phyloP scores from a whole-genome alignment of 2,113 vertebrate genomes.

The Scortum barcoo region DNA sequence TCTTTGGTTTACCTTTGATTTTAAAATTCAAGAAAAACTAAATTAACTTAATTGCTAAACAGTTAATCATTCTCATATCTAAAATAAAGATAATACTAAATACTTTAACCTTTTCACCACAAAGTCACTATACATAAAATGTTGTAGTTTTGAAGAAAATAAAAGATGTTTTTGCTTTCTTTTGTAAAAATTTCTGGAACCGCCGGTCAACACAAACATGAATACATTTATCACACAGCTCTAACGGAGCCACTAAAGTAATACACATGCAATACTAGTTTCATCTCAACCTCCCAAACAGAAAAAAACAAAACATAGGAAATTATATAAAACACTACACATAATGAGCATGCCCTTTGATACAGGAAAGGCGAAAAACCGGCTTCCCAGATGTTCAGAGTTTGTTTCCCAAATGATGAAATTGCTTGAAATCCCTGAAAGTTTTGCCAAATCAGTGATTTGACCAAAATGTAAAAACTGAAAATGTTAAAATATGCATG shows the following conservation, averaged over 20 bases:
- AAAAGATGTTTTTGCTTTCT: neutral
- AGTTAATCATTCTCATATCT: neutral
- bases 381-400: conserved; percentile 9
- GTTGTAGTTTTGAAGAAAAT: neutral
- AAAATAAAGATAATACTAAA: neutral
- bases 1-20: conserved; percentile 37
- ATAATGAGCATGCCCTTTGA: conserved; percentile 10
- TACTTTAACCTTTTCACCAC: neutral
- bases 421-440: conserved; percentile 5
- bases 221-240: conserved; percentile 11
- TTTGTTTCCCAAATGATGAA: conserved; percentile 25
- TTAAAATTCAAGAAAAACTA: conserved; percentile 12
- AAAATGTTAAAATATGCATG: neutral
- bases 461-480: neutral
- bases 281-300: conserved; percentile 18
- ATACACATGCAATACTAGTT: conserved; percentile 37
- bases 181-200: conserved; percentile 23
- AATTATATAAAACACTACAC: conserved; percentile 17
- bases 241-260: conserved; percentile 32
- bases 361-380: conserved; percentile 27
- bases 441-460: neutral
- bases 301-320: neutral
- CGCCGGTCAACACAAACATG: conserved; percentile 10
- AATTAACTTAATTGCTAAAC: neutral
- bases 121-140: neutral